Conservation (phyloP, 2,113 vertebrate genomes). For the Struthio camelus region DNA sequence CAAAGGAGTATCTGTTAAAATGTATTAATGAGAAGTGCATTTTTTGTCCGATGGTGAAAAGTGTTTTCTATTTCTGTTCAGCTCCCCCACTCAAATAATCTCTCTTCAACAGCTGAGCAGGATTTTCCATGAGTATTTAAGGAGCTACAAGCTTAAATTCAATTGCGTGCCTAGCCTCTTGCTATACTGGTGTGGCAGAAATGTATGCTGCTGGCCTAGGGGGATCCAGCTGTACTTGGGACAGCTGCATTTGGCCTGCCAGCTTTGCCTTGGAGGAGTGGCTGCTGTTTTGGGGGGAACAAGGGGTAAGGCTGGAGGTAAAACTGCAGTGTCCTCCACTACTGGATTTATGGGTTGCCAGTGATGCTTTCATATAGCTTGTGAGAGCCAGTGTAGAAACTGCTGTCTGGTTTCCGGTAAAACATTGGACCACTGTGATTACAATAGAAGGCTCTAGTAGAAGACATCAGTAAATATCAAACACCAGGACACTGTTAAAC, state of each 20-base stretch:
- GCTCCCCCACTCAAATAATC: neutral
- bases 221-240: neutral
- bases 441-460: neutral
- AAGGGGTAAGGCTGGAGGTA: neutral
- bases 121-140: neutral
- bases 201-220: neutral
- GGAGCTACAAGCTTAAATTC: neutral
- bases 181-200: neutral
- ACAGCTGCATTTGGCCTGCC: neutral
- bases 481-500: neutral
- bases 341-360: neutral
- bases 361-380: neutral
- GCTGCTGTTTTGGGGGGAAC: neutral
- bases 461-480: neutral
- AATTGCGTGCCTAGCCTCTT: fast-evolving
- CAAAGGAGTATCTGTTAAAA: neutral
- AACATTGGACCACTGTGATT: neutral
- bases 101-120: neutral
- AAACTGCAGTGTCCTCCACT: neutral
- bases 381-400: neutral
- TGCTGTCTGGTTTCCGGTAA: neutral
- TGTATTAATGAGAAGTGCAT: neutral
- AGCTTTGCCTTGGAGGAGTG: neutral
- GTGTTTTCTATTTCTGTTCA: neutral
- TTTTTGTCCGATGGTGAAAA: neutral